Evolutionary conservation across 2,888 invertebrate species (phyloP), one percentile per base, ranked within the genome.

Genomic region (Orgyia antiqua): DNA sequence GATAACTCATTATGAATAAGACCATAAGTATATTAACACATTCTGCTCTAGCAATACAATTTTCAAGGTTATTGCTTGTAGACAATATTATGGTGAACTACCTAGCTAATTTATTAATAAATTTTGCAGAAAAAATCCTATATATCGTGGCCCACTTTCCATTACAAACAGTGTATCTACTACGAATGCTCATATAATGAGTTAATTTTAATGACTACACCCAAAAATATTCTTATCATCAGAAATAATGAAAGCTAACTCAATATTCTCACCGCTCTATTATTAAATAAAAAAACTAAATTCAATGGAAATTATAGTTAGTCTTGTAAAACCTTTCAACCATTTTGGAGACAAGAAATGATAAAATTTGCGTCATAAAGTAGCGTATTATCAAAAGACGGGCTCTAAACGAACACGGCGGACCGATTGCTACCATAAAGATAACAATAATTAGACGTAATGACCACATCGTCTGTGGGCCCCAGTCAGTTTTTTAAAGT

Each of bases 381-480:
- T 66, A 73, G 70, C 71, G 48, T 62, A 66, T 71, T 73, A 73
- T 71, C 69, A 58, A 55, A 52, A 61, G 62, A 50, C 54, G 57
- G 59, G 52, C 44, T 57, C 62, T 70, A 74, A 77, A 68, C 51
- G 68, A 68, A 74, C 65, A 62, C 65, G 65, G 70, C 70, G 69
- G 66, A 68, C 61, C 72, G 78, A 82, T 76, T 74, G 82, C 82
- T 79, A 79, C 83, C 66, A 78, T 74, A 76, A 68, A 83, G 82
- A 84, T 84, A 84, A 83, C 74, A 84, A 82, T 84, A 86, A 84
- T 86, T 84, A 84, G 80, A 58, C 61, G 65, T 82, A 80, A 86
- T 84, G 76, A 75, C 73, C 66, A 57, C 74, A 65, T 70, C 69
- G 71, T 69, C 70, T 67, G 72, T 66, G 67, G 72, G 61, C 55